Evolutionary conservation across 2,888 invertebrate species (phyloP).

Genomic region (Saturnia pavonia): DNA sequence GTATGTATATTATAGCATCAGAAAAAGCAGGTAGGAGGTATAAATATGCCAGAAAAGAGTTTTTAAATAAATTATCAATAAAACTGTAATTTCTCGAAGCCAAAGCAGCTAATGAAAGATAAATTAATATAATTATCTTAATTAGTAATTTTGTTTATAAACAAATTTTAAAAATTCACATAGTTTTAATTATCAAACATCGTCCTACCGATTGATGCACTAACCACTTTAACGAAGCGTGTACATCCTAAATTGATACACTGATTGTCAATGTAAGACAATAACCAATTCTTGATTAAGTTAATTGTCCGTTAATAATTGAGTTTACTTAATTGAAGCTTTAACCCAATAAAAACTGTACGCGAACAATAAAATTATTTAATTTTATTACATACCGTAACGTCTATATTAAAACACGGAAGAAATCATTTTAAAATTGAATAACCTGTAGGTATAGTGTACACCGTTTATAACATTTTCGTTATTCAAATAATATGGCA

Average conservation of each 20-base stretch:
- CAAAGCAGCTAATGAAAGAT: not conserved
- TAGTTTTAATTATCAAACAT: not conserved
- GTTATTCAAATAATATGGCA: not conserved
- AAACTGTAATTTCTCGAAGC: not conserved
- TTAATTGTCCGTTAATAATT: conserved; percentile 22
- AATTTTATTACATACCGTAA: conserved; percentile 8
- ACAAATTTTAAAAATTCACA: not conserved
- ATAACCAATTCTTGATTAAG: conserved; percentile 12
- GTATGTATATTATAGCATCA: too few relatives aligned
- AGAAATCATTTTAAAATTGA: conserved; percentile 7
- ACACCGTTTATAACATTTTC: not conserved
- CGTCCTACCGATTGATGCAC: conserved; percentile 19
- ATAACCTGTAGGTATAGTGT: not conserved
- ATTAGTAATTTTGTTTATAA: not conserved
- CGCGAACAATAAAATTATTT: conserved; percentile 22
- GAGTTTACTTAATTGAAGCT: conserved; percentile 13
- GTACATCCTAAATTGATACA: conserved; percentile 36
- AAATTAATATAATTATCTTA: conserved; percentile 36
- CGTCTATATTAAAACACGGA: not conserved
- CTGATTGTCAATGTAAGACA: conserved; percentile 38
- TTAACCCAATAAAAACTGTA: conserved; percentile 14
- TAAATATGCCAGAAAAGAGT: too few relatives aligned
- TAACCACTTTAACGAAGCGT: conserved; percentile 36
- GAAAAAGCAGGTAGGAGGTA: too few relatives aligned
- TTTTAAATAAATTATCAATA: too few relatives aligned